Evolutionary conservation across 2,888 invertebrate genomes (phyloP), one percentile per base, ranked within the genome.

Genomic region (Andrena chrysosceles): DNA sequence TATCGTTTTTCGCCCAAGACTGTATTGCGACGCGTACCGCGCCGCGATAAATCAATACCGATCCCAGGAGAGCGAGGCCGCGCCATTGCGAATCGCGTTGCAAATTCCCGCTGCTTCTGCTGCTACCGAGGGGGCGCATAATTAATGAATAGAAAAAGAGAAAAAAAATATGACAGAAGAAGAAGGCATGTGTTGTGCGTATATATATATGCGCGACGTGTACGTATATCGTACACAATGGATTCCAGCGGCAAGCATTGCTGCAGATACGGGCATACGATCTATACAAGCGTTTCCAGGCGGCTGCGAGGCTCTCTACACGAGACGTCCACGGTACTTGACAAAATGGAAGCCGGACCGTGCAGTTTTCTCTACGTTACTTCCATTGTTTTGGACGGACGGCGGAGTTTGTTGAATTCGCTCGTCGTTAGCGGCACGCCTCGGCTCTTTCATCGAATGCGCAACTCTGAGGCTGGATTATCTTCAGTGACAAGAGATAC

Each of bases 271-370:
- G 77, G 23, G 79, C 86, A 77, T 85, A 87, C 75, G 71, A 75
- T 82, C 74, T 83, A 84, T 78, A 71, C 56, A 87, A 88, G 87
- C 88, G 31, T 86, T 77, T 62, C 56, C 77, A 77, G 72, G 85
- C 78, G 70, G 48, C 72, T 68, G 70, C 87, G 77, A 74, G 81
- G 23, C 56, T 56, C 78, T 82, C 68, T 72, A 75, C 81, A 52
- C 75, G 78, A 81, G 77, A 77, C 81, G 56, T 26, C 73, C 80
- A 56, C 74, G 48, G 71, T 60, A 77, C 67, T 76, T 62, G 70
- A 75, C 33, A 54, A 42, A 67, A 80, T 80, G 70, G 63, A 71
- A 79, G 59, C 66, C 71, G 72, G 81, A 80, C 62, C 26, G 31
- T 20, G n/a, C 23, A 48, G 64, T 60, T 59, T 66, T 49, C 16